Evolutionary conservation across 2,113 vertebrate genomes (phyloP).

Genomic region (Himantopus leucocephalus): DNA sequence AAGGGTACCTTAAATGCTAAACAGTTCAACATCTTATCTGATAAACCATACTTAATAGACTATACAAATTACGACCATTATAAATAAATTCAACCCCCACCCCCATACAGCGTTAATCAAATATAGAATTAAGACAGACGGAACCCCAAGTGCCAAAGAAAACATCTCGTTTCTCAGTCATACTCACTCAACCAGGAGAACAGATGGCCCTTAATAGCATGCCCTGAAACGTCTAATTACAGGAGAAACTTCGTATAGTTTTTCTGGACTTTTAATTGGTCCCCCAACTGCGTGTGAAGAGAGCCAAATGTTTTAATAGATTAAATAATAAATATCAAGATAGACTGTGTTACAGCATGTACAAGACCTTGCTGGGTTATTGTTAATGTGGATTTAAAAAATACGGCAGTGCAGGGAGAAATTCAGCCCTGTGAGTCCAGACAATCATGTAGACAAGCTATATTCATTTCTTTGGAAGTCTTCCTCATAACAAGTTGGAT

Average conservation of each 20-base stretch:
- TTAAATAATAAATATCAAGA: slow-evolving; percentile 42
- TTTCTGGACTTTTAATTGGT: slow-evolving; percentile 52
- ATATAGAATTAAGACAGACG: not conserved
- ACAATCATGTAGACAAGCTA: not conserved
- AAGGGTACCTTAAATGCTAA: not conserved
- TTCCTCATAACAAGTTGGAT: not conserved
- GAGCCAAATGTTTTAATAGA: slow-evolving; percentile 35
- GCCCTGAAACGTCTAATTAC: slow-evolving; percentile 19
- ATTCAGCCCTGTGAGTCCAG: not conserved
- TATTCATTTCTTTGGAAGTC: not conserved
- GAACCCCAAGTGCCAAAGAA: slow-evolving; percentile 9
- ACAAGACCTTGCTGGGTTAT: not conserved
- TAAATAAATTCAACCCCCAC: not conserved
- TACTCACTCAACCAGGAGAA: slow-evolving; percentile 29
- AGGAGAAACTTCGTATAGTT: not conserved
- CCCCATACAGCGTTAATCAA: not conserved
- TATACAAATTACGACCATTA: not conserved
- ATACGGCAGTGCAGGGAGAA: not conserved
- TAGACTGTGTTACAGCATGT: not conserved
- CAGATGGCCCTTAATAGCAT: slow-evolving; percentile 51
- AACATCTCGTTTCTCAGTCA: not conserved
- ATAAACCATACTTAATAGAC: not conserved
- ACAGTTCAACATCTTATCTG: not conserved
- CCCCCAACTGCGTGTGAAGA: not conserved
- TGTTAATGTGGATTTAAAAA: not conserved